phyloP scores from a whole-genome alignment of 1,140 invertebrate genomes.

The Ctenoplectra terminalis region DNA sequence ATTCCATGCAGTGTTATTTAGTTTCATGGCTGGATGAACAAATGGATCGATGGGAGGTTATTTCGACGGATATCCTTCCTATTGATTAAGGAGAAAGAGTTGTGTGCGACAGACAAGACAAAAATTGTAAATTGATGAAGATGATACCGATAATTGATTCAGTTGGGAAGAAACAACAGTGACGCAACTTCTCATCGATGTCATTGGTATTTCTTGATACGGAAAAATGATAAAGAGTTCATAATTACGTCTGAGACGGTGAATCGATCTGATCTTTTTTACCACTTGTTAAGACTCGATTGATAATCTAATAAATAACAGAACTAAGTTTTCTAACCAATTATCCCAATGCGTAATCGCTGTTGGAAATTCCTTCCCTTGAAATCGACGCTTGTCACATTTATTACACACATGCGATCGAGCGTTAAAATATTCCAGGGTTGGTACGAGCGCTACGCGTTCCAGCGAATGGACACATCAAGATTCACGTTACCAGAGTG shows the following conservation, averaged over 20 bases:
- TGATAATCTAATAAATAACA: no score
- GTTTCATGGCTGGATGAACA: conserved; percentile 52
- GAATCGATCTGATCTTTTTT: background rate
- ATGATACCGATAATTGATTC: no score
- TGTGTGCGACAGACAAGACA: conserved; percentile 35
- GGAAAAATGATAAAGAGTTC: conserved; percentile 69
- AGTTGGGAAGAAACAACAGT: no score
- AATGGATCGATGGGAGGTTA: conserved; percentile 41
- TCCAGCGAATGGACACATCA: conserved; percentile 1
- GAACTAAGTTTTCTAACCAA: background rate
- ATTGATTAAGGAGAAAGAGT: conserved; percentile 56
- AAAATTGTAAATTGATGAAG: conserved; percentile 61
- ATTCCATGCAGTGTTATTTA: conserved; percentile 56
- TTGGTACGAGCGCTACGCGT: background rate
- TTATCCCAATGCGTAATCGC: no score
- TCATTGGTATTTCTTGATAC: conserved; percentile 51
- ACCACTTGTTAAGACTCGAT: background rate
- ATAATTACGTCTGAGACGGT: background rate
- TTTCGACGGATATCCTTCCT: conserved; percentile 51
- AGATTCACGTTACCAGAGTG: conserved; percentile 7
- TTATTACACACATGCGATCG: background rate
- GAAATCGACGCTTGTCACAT: background rate
- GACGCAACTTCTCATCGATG: no score
- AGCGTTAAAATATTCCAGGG: background rate
- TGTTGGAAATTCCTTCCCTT: background rate